Conservation (phyloP, 2,797 vertebrate species). For the Chelidonichthys spinosus region DNA sequence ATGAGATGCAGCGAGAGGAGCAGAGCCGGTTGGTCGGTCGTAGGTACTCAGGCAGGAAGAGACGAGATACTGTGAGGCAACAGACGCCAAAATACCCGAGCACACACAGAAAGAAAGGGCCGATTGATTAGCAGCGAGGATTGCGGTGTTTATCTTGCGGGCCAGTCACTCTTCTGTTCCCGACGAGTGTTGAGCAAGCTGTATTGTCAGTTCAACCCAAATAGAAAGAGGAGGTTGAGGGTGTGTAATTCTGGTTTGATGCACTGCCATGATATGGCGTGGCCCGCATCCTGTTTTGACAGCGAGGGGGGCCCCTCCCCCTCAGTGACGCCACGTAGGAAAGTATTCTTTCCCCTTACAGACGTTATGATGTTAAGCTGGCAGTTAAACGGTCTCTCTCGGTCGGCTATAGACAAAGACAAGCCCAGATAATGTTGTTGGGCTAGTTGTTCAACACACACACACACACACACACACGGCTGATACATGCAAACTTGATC, state of each 20-base stretch:
- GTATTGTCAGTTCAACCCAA: slow-evolving; percentile 42
- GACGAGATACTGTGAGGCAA: neutral
- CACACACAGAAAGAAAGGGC: neutral
- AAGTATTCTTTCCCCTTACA: slow-evolving; percentile 49
- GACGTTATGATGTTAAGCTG: slow-evolving; percentile 44
- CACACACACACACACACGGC: neutral
- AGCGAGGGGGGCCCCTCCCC: slow-evolving; percentile 33
- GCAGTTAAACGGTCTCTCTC: slow-evolving; percentile 62
- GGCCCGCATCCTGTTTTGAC: slow-evolving; percentile 75
- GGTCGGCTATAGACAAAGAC: slow-evolving; percentile 29
- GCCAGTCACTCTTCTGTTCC: slow-evolving; percentile 23
- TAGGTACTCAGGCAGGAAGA: neutral
- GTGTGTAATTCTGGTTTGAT: slow-evolving; percentile 54
- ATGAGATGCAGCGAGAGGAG: slow-evolving; percentile 9
- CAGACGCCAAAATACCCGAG: slow-evolving; percentile 7
- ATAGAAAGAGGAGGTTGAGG: slow-evolving; percentile 33
- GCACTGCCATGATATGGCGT: slow-evolving; percentile 44
- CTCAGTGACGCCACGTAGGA: slow-evolving; percentile 45
- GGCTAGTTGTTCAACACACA: slow-evolving; percentile 24
- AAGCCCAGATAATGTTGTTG: slow-evolving; percentile 29
- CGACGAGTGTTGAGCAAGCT: slow-evolving; percentile 37
- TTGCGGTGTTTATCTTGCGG: slow-evolving; percentile 22
- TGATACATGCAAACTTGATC: neutral
- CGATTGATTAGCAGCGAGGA: neutral
- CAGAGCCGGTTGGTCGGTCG: neutral